These are phyloP conservation scores for Boloria selene DNA, from an alignment of 2,888 invertebrate genomes.

Conservation along the genomic window DNA sequence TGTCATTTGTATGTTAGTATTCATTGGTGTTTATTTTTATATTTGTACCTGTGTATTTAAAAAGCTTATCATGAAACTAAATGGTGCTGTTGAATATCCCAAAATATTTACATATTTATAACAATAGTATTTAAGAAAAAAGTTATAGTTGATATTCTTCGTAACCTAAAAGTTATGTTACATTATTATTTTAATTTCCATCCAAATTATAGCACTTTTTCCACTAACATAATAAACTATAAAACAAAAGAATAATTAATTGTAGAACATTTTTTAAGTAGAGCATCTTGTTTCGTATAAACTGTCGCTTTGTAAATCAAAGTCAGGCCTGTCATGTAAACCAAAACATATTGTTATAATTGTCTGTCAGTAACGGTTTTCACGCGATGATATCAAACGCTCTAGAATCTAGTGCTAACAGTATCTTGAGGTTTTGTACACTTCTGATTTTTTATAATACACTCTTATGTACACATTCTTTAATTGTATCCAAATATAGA, in stretches of 20 bases:
- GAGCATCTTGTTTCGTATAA: constrained; percentile 18
- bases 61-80: no score
- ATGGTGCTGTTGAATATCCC: no score
- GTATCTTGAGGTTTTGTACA: constrained; percentile 35
- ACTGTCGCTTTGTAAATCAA: constrained; percentile 13
- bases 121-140: no score
- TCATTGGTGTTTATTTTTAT: no score
- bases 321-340: constrained; percentile 20
- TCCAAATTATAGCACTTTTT: no score
- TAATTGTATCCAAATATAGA: not conserved
- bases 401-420: constrained; percentile 35
- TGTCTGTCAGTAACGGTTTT: constrained; percentile 33
- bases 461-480: constrained; percentile 5
- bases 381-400: constrained; percentile 33
- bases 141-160: no score
- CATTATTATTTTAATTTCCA: no score
- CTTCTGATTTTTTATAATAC: constrained; percentile 21
- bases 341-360: constrained; percentile 36
- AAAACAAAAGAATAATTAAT: not conserved
- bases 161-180: no score
- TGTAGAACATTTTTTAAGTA: constrained; percentile 2
- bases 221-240: not conserved
- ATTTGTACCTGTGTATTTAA: no score
- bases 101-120: no score
- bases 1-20: no score